Conservation (phyloP, 2,888 invertebrate genomes). For the Therioaphis trifolii region DNA sequence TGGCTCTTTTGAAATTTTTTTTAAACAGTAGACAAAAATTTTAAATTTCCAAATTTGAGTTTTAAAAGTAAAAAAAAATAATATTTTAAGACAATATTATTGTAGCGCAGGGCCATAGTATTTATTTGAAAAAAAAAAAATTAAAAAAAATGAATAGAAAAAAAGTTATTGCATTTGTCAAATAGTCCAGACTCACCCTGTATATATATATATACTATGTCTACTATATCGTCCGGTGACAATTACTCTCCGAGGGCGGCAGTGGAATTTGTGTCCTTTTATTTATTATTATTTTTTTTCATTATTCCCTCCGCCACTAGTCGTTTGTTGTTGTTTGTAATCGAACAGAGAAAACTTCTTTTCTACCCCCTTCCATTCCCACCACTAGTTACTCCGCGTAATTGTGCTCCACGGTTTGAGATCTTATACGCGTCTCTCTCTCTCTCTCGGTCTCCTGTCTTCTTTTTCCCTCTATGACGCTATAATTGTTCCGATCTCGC, state of each 20-base stretch:
- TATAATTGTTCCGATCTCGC: conserved; percentile 47
- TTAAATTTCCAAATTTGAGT: too few relatives aligned
- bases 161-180: too few relatives aligned
- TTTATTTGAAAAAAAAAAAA: too few relatives aligned
- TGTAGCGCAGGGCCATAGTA: too few relatives aligned
- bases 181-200: too few relatives aligned
- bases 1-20: too few relatives aligned
- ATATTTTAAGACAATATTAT: too few relatives aligned
- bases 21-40: too few relatives aligned
- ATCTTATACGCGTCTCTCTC: background rate
- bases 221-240: conserved; percentile 51
- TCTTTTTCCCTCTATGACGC: background rate
- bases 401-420: background rate
- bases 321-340: conserved; percentile 42
- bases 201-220: too few relatives aligned
- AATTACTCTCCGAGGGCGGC: conserved; percentile 51
- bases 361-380: background rate
- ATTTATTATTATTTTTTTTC: conserved; percentile 14
- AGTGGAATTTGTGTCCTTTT: conserved; percentile 28
- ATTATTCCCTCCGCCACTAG: background rate
- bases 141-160: too few relatives aligned
- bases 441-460: background rate
- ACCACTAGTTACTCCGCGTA: background rate
- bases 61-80: too few relatives aligned
- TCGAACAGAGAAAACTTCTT: conserved; percentile 8